Base-by-base conservation (phyloP, 2,113 vertebrate genomes). In the Onychostruthus taczanowskii region DNA sequence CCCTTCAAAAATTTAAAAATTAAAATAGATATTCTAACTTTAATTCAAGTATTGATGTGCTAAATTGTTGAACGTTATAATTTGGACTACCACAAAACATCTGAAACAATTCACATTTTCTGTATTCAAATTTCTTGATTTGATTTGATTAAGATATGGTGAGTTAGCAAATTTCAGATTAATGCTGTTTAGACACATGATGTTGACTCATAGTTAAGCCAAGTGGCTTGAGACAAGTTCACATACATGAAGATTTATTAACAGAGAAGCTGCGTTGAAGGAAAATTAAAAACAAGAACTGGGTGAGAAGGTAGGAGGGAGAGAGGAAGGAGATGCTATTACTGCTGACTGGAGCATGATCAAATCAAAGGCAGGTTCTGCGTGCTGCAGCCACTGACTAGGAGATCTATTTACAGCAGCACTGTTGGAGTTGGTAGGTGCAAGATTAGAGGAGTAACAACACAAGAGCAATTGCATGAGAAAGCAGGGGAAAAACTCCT, bases 301-400 rank as follows among this genome's bases (percentile, higher is more conserved):
- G 0, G 1, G 2, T 18, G 10, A 72, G n/a, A 31, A 11, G 5
- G 12, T 9, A 37, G 22, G 4, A 11, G 6, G 16, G 20, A 59
- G 16, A 55, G 10, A 24, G 6, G 8, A 61, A 0, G 10, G 7
- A 55, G 39, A 49, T 37, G 24, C 1, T 68, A 26, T 31, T 76
- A 20, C 17, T 73, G 53, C 33, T 50, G 28, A 21, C 20, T n/a
- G 26, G 13, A 46, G 9, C 22, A 37, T 11, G 35, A 37, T 73
- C 37, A 58, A 89, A 64, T 41, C 35, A 59, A 53, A 23, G 28
- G 9, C 31, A 63, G 43, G 7, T 27, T 72, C 35, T 80, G 44
- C 22, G 18, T 0, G 0, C 11, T 50, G 1, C 35, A 35, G 6
- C 26, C 5, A 1, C 26, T 56, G 59, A 14, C 33, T 8, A 1